Evolutionary conservation across 2,113 vertebrate species (phyloP), one percentile per base, ranked within the genome.

Genomic region (Bubalus kerabau): DNA sequence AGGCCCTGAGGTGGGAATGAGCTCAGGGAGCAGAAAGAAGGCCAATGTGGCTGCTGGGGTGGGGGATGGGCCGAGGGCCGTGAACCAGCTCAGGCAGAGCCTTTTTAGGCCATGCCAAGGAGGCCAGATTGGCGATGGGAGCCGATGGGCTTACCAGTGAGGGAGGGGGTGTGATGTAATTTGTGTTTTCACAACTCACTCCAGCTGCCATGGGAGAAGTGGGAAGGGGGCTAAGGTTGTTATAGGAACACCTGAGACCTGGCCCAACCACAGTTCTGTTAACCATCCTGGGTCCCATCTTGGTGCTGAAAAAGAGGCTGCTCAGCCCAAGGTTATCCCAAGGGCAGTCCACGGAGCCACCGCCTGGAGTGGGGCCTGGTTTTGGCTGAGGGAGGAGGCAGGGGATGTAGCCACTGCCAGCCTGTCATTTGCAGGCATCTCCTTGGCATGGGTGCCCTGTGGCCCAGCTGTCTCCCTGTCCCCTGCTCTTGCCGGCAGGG

Each of bases 1-100:
- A 97, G 97, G 95, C 96, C 96, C 97, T 97, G 98, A 94, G 95
- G 95, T 98, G 91, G 94, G 83, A 97, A 89, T 95, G 97, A 93
- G 96, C 97, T 96, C 91, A 85, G 94, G 91, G 95, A 97, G 59
- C 71, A 86, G 84, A 97, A 98, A 97, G 94, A 97, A 97, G 95
- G 91, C 91, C 94, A 96, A 23, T 40, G 67, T 86, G 89, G 91
- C 97, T 95, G 91, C 30, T 43, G 67, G 28, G 54, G 17, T 82
- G 84, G 82, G 48, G 90, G 90, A 43, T 48, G 84, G 94, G 86
- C 48, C 76, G 88, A 87, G 52, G 87, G 28, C 60, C 43, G 46
- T 83, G 92, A 91, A 76, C 26, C 36, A 96, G 93, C 91, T 92
- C 82, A 87, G 91, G 57, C 52, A 43, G 90, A 76, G 59, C 67